Conservation (phyloP, 2,797 vertebrate species). For the Microchirus variegatus region DNA sequence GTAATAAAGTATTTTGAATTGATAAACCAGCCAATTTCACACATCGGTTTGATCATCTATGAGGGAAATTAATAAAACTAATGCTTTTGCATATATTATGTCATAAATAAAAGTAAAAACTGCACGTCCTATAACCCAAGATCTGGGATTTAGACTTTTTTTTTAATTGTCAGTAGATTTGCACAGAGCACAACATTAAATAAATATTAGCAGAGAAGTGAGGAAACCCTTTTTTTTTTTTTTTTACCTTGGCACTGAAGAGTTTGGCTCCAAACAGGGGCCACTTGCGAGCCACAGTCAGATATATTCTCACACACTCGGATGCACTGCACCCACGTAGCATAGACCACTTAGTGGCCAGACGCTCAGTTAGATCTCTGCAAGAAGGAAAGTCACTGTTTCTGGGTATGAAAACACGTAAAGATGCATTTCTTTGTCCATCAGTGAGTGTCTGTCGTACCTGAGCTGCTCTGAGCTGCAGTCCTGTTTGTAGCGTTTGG, state of each 20-base stretch:
- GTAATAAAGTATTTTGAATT: no score
- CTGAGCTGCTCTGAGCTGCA: conserved; percentile 87
- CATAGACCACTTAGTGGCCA: conserved; percentile 89
- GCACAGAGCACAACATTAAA: no score
- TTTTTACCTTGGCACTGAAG: conserved; percentile 89
- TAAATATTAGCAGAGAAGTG: no score
- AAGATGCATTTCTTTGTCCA: no score
- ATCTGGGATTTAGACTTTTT: no score
- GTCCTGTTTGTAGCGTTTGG: conserved; percentile 89
- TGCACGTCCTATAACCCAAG: no score
- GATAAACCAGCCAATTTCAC: no score
- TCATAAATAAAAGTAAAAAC: no score
- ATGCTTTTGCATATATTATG: no score
- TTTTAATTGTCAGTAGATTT: no score
- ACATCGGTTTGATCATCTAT: no score
- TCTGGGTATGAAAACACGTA: not conserved
- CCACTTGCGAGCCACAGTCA: conserved; percentile 95
- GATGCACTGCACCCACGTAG: conserved; percentile 87
- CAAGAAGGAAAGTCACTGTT: conserved; percentile 4
- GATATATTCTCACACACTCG: conserved; percentile 93
- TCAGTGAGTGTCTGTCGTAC: conserved; percentile 65
- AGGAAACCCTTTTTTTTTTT: not conserved
- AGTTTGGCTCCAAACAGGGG: conserved; percentile 94
- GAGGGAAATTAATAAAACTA: no score
- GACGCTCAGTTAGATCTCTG: conserved; percentile 86